Conservation (phyloP, 1,140 invertebrate genomes). For the Cyrtorhinus lividipennis region DNA sequence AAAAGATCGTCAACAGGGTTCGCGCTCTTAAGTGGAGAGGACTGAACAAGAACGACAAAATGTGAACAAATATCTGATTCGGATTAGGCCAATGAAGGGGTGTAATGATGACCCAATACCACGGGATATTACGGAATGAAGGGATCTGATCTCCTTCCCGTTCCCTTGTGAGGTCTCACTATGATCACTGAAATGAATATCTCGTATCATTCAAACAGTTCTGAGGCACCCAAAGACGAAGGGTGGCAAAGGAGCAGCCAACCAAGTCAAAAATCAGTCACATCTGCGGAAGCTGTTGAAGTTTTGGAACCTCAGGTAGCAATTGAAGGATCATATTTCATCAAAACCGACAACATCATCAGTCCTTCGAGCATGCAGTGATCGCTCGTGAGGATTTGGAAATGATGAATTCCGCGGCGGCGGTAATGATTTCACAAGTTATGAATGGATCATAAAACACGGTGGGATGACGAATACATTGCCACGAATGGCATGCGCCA, state of each 20-base stretch:
- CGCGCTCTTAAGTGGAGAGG: background rate
- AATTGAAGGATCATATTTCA: constrained; percentile 81
- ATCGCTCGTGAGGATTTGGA: constrained; percentile 92
- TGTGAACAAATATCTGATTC: background rate
- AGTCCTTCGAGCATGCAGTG: constrained; percentile 79
- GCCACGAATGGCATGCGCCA: constrained; percentile 88
- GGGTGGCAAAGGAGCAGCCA: constrained; percentile 62
- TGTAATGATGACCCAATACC: constrained; percentile 30
- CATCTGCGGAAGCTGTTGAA: constrained; percentile 94
- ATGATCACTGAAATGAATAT: constrained; percentile 92
- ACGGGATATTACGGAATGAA: constrained; percentile 80
- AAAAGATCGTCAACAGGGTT: background rate
- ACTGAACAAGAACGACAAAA: background rate
- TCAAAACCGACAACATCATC: constrained; percentile 56
- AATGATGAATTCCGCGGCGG: constrained; percentile 97
- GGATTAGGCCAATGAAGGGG: background rate
- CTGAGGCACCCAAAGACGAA: constrained; percentile 45
- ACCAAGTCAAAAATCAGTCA: constrained; percentile 89
- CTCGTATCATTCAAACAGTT: constrained; percentile 61
- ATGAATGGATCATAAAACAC: constrained; percentile 83
- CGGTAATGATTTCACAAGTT: constrained; percentile 81
- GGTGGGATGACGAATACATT: constrained; percentile 85
- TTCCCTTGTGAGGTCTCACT: constrained; percentile 81
- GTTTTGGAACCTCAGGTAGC: constrained; percentile 86
- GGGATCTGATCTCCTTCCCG: too few species aligned